Conservation (phyloP, 2,888 invertebrate species). For the Eulithis testata region DNA sequence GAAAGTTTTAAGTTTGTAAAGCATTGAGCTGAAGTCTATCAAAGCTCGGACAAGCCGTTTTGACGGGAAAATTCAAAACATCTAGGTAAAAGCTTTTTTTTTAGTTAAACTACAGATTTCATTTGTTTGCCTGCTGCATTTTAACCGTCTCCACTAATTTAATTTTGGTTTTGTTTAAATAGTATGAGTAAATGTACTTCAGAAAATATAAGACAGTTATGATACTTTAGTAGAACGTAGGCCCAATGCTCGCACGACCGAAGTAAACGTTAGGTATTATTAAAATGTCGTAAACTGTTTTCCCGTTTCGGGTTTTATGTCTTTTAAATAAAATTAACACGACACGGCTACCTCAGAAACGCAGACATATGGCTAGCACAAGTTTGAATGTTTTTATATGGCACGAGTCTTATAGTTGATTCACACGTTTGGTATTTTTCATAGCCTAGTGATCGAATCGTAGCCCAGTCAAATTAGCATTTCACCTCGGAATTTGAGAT, state of each 20-base stretch:
- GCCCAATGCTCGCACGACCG: neutral
- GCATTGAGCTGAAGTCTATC: neutral
- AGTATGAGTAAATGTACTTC: too few species aligned
- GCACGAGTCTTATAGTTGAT: neutral
- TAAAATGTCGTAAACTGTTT: conserved; percentile 36
- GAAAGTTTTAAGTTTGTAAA: neutral
- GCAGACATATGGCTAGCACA: neutral
- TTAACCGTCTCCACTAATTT: too few species aligned
- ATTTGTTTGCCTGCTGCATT: too few species aligned
- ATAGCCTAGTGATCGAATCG: too few species aligned
- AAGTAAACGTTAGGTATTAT: conserved; percentile 26
- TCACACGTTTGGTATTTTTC: too few species aligned
- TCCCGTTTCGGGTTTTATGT: conserved; percentile 27
- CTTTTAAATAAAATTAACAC: conserved; percentile 34
- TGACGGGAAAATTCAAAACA: neutral
- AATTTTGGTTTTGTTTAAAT: too few species aligned
- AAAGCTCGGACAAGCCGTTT: neutral
- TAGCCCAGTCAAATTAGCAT: too few species aligned
- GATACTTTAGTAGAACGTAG: neutral
- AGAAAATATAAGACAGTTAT: neutral
- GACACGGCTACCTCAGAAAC: conserved; percentile 14
- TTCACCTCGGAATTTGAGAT: too few species aligned
- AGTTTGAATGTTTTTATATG: neutral
- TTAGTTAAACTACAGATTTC: too few species aligned
- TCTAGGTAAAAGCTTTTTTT: too few species aligned